Base-by-base conservation (phyloP, 2,797 vertebrate species). In the Momotus momota region DNA sequence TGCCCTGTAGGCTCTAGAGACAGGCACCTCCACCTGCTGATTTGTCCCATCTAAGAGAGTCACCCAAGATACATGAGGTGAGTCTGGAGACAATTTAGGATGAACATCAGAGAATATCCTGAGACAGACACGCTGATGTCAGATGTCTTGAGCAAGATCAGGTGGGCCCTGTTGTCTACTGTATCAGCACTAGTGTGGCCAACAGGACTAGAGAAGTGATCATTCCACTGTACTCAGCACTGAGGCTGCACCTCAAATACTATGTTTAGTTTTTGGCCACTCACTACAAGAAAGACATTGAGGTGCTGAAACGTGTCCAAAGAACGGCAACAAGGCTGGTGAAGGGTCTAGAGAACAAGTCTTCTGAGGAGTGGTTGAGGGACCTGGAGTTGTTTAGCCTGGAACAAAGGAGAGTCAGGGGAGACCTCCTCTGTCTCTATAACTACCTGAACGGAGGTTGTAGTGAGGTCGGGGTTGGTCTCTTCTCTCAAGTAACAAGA, bases 391-490 rank as follows among this genome's bases (percentile, higher is more conserved):
- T 31, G 35, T 40, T 70, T 31, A 52, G 35, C 3, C 49, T 40
- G 49, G 35, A 52, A 35, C 23, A 52, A 6, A 23, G 35, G 51
- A 54, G 6, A 15, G 49, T 41, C 10, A 54, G 38, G 35, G 66
- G 27, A n/a, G 38, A n/a, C 49, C 14, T 54, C 0, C 4, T n/a
- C 3, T 2, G 6, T 54, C 27, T 12, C 27, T 41, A 51, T 25
- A 27, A 16, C 26, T 51, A 3, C 38, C 27, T 71, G 69, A 18
- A 41, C n/a, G 27, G 29, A 6, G 69, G 15, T 6, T 10, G 27
- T 54, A 25, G 48, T 0, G 0, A 71, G 35, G 67, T 54, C 21
- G 35, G 10, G 0, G 6, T 8, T 2, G 6, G 20, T 17, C 49
- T 70, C 27, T 71, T 71, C 5, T 67, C 25, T n/a, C 13, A 20